Conservation (phyloP, 2,797 vertebrate species). For the Sparus aurata region DNA sequence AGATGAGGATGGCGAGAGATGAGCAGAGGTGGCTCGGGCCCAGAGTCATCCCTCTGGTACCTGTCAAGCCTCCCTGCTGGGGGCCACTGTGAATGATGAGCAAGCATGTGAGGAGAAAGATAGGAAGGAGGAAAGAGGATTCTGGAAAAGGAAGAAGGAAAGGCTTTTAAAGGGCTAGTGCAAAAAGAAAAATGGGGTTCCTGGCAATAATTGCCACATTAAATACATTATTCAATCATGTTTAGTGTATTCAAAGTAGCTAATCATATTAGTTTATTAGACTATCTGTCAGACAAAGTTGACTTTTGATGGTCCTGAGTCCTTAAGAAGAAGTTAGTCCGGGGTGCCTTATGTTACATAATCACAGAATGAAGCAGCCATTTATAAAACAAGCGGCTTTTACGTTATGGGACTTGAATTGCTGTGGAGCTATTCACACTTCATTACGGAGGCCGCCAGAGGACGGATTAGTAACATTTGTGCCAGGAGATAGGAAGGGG, state of each 20-base stretch:
- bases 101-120: slow-evolving; percentile 34
- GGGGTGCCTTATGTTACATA: not conserved
- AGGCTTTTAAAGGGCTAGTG: not conserved
- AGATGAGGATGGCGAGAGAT: slow-evolving; percentile 35
- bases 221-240: slow-evolving; percentile 2
- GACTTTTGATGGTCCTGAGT: slow-evolving; percentile 23
- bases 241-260: not conserved
- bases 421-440: slow-evolving; percentile 70
- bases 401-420: slow-evolving; percentile 56
- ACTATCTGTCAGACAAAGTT: slow-evolving; percentile 16
- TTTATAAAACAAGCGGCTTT: slow-evolving; percentile 57
- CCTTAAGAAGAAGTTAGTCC: not conserved
- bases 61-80: slow-evolving; percentile 48
- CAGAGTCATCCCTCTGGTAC: slow-evolving; percentile 49
- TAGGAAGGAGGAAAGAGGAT: slow-evolving; percentile 27
- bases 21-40: slow-evolving; percentile 20
- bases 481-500: not conserved
- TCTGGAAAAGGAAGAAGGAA: not conserved
- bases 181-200: not conserved
- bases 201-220: not conserved
- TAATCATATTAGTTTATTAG: slow-evolving; percentile 33
- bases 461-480: slow-evolving; percentile 44
- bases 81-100: slow-evolving; percentile 25
- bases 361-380: slow-evolving; percentile 41
- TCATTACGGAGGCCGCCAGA: slow-evolving; percentile 62